Conservation (phyloP, 2,113 vertebrate genomes). For the Laticauda laticaudata region DNA sequence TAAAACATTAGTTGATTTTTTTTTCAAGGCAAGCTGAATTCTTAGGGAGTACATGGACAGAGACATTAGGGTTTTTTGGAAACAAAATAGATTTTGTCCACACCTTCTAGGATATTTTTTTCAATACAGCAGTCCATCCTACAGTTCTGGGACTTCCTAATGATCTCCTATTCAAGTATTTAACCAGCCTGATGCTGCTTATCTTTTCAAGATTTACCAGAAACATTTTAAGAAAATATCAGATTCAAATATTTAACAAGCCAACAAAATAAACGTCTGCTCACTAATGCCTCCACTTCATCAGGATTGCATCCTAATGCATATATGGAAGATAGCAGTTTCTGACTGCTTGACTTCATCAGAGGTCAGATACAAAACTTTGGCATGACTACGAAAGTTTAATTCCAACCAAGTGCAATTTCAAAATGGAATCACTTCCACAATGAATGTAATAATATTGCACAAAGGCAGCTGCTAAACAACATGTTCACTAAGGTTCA, state of each 20-base stretch:
- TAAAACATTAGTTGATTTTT: neutral
- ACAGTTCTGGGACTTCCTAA: neutral
- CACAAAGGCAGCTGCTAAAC: neutral
- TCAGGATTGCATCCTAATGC: neutral
- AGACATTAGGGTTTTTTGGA: neutral
- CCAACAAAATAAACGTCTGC: neutral
- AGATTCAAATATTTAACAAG: neutral
- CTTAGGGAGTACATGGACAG: neutral
- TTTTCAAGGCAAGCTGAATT: neutral
- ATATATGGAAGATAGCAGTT: neutral
- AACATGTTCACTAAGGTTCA: neutral
- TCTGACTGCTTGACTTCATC: neutral
- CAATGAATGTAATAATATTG: neutral
- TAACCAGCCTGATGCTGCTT: neutral
- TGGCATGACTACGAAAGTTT: neutral
- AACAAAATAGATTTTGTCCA: neutral
- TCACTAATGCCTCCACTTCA: neutral
- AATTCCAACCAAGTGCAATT: neutral
- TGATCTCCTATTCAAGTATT: neutral
- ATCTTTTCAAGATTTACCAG: neutral
- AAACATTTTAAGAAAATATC: neutral
- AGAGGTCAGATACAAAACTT: neutral
- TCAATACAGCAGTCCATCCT: neutral
- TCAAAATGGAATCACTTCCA: neutral
- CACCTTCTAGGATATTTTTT: neutral